Evolutionary conservation across 2,888 invertebrate genomes (phyloP).

Genomic region (Syrphus vitripennis): DNA sequence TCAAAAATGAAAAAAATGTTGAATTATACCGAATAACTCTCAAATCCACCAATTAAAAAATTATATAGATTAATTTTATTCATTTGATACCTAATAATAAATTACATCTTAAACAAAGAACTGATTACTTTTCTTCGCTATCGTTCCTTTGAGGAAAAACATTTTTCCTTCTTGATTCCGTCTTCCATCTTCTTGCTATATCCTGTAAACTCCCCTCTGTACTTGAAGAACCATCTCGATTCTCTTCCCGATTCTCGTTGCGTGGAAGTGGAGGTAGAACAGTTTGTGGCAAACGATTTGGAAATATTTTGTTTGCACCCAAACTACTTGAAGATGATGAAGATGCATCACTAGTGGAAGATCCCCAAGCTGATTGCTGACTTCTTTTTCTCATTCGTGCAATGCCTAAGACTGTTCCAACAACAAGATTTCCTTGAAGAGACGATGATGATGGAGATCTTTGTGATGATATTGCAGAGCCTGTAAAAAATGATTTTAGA

Average conservation of each 20-base stretch:
- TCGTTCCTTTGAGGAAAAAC: neutral
- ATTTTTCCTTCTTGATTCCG: neutral
- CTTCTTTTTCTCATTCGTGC: slow-evolving; percentile 72
- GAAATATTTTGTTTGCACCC: slow-evolving; percentile 32
- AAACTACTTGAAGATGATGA: slow-evolving; percentile 55
- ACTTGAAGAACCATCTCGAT: neutral
- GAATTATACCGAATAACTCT: too few relatives aligned
- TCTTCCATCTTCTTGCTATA: slow-evolving; percentile 21
- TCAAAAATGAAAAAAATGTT: too few relatives aligned
- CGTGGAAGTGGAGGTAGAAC: slow-evolving; percentile 29
- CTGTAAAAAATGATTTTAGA: neutral
- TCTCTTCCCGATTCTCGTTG: neutral
- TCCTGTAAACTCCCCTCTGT: slow-evolving; percentile 18
- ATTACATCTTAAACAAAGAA: neutral
- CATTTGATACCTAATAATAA: too few relatives aligned
- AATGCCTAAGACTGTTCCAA: slow-evolving; percentile 76
- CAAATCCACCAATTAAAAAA: too few relatives aligned
- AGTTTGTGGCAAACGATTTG: slow-evolving; percentile 26
- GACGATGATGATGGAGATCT: slow-evolving; percentile 72
- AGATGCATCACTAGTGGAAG: slow-evolving; percentile 30
- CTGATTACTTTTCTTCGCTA: neutral
- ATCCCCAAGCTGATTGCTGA: slow-evolving; percentile 51
- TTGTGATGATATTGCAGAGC: slow-evolving; percentile 21
- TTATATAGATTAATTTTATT: neutral
- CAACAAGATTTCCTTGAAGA: slow-evolving; percentile 74